These are phyloP conservation scores for Ariopsis seemanni DNA, from an alignment of 2,113 vertebrate species.

Conservation along the genomic window DNA sequence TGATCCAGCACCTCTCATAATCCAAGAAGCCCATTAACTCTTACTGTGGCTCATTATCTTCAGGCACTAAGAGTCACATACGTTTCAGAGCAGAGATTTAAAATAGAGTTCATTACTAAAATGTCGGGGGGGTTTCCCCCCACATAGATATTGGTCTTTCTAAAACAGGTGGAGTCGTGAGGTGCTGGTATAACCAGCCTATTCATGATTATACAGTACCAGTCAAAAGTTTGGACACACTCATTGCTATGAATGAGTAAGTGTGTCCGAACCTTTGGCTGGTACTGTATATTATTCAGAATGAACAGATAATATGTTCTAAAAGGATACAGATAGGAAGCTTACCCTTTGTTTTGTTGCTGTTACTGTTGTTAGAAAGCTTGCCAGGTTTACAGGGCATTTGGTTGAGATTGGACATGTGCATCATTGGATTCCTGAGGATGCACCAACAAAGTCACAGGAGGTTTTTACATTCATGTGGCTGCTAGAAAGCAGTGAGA, in stretches of 20 bases:
- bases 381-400: not conserved
- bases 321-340: not conserved
- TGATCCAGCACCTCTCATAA: constrained; percentile 27
- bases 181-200: not conserved
- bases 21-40: constrained; percentile 41
- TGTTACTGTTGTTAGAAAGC: not conserved
- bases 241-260: too few species aligned
- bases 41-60: constrained; percentile 41
- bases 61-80: constrained; percentile 40
- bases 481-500: too few species aligned
- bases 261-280: too few species aligned
- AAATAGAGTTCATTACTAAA: constrained; percentile 31
- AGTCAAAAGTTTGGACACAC: too few species aligned
- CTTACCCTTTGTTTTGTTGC: not conserved
- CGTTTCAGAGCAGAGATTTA: not conserved
- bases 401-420: not conserved
- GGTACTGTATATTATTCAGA: not conserved
- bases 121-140: not conserved
- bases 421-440: not conserved
- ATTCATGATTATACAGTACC: not conserved
- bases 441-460: not conserved
- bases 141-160: constrained; percentile 5
- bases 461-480: not conserved
- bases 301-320: not conserved
- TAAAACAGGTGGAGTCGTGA: not conserved